phyloP scores from a whole-genome alignment of 2,888 invertebrate genomes.

The Conomelus anceps region DNA sequence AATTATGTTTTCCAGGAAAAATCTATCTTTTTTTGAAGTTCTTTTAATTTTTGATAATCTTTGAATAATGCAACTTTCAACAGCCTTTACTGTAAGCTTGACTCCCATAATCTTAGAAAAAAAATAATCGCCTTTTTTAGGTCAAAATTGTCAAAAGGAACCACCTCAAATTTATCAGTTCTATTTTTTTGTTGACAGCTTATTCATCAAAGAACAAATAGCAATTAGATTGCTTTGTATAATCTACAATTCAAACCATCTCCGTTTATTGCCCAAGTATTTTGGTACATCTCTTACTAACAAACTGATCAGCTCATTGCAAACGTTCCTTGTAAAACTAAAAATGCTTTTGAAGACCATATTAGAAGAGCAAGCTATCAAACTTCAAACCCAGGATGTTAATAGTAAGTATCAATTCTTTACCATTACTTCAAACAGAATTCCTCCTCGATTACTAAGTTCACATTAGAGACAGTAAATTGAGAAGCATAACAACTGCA shows the following conservation, averaged over 20 bases:
- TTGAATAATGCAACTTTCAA: too few species aligned
- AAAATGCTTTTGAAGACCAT: background rate
- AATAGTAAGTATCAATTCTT: background rate
- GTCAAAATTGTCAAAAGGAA: too few species aligned
- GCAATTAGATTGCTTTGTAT: background rate
- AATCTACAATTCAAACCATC: background rate
- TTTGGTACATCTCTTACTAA: background rate
- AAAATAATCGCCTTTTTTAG: too few species aligned
- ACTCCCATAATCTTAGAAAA: too few species aligned
- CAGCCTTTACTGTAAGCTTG: too few species aligned
- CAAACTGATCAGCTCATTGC: background rate
- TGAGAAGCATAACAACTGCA: too few species aligned
- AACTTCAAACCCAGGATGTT: background rate
- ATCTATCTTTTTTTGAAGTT: too few species aligned
- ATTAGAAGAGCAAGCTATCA: background rate
- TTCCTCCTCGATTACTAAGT: too few species aligned
- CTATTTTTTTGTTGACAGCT: background rate
- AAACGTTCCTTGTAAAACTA: background rate
- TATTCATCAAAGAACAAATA: background rate
- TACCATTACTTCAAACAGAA: too few species aligned
- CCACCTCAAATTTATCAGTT: background rate
- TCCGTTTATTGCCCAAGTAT: background rate
- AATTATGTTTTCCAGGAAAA: too few species aligned
- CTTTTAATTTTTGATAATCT: too few species aligned
- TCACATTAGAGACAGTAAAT: too few species aligned